Evolutionary conservation across 1,140 invertebrate genomes (phyloP), one percentile per base, ranked within the genome.

Genomic region (Drosophila repletoides): DNA sequence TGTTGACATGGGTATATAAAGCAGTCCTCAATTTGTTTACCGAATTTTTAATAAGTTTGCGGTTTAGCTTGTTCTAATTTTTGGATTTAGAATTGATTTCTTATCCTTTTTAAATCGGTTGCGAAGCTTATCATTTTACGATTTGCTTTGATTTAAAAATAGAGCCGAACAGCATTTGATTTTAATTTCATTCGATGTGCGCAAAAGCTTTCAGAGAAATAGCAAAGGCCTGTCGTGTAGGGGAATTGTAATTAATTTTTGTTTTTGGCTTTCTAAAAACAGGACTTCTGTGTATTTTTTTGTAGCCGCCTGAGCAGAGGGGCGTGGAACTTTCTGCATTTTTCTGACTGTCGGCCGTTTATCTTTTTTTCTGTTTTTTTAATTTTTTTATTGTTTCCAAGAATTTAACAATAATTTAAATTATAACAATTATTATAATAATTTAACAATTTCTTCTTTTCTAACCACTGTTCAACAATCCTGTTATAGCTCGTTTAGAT

Each of bases 171-270:
- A n/a, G n/a, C n/a, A 84, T 83, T 84, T 84, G 80, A 84, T 74
- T 86, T 86, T 84, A 84, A 84, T 84, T 80, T 70, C 76, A 86
- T 86, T 72, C 52, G 79, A 86, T 75, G 80, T 75, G 80, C 74
- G 74, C 70, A 28, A 38, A 24, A 40, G 28, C 28, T 24, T 29
- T 22, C 48, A n/a, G 48, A 26, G 80, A 84, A 84, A 75, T 75
- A 67, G 67, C 72, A 81, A 87, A 67, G 56, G 67, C 33, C 34
- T 15, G 17, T 1, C 1, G 0, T 12, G 14, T 2, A 15, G 19
- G 31, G 5, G 9, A 36, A 12, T 60, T 51, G 36, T 51, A 60
- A 60, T 59, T 66, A 29, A 59, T 59, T 51, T 40, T 41, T 52
- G 56, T 40, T 55, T 43, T 46, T 28, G 12, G 21, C 63, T 68